Evolutionary conservation across 2,888 invertebrate genomes (phyloP), one percentile per base, ranked within the genome.

Genomic region (Rhabditophanes sp.): DNA sequence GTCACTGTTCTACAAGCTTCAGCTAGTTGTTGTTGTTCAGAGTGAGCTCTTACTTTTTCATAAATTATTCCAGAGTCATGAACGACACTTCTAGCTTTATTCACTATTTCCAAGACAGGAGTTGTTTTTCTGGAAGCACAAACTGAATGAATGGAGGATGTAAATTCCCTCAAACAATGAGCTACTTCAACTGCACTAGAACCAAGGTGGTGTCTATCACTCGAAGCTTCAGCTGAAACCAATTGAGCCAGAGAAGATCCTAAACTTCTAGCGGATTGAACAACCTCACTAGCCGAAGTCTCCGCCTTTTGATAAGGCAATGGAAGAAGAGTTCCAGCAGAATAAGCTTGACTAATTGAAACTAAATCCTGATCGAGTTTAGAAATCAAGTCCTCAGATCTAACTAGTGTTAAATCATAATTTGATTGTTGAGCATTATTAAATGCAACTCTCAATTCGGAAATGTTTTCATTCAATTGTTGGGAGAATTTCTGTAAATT

Each of bases 231-330:
- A 1, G 82, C 82, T 11, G 82, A 81, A 33, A 85, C 73, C 36
- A 90, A 70, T 62, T 82, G 81, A 3, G 85, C 81, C 55, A 85
- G 76, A 23, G 78, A 75, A 30, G 81, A 78, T 32, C 80, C 81
- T 18, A 64, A 52, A 18, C 50, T 38, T 11, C 53, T 38, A 4
- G 49, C 31, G 17, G 39, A 28, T 18, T 42, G 22, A 8, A 27
- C 28, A 15, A 58, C 28, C 19, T 39, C 33, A n/a, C 31, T 24
- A 6, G 49, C 42, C 2, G 53, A 35, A 8, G 39, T 27, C 21
- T 41, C 34, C 12, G 47, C 25, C 16, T 42, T 44, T 8, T 37
- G 39, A 6, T 43, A 37, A 4, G 41, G 41, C 12, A 46, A 25
- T 14, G 50, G 43, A 9, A 42, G 18, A 15, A 49, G 40, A 28